Percentiles rank a stretch among this genome's conserved stretches.
Evolutionary conservation across 2,888 invertebrate species (phyloP).

Genomic region (Geophilus truncorum): DNA sequence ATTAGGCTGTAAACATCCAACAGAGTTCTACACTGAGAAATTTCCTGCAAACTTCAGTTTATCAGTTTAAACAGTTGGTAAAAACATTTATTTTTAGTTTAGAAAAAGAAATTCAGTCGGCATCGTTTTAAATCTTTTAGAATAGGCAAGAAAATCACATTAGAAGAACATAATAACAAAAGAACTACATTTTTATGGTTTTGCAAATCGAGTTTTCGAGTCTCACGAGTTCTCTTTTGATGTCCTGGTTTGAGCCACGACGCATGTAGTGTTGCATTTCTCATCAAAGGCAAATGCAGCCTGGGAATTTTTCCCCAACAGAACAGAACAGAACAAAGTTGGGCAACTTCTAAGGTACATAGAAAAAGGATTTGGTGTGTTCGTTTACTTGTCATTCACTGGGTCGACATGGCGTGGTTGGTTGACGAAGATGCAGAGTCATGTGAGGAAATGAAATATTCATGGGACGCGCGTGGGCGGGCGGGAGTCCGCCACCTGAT

Average conservation of each 20-base stretch:
- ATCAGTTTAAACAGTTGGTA: too few relatives aligned
- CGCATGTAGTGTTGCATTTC: background rate
- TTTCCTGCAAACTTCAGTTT: too few relatives aligned
- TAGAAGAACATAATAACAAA: too few relatives aligned
- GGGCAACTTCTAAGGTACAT: background rate
- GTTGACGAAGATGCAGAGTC: conserved; percentile 12
- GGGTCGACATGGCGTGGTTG: conserved; percentile 13
- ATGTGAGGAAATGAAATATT: conserved; percentile 23
- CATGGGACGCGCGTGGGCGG: conserved; percentile 6
- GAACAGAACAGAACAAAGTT: too few relatives aligned
- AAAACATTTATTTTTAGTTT: too few relatives aligned
- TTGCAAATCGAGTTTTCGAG: background rate
- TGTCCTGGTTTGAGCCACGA: background rate
- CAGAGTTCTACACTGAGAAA: too few relatives aligned
- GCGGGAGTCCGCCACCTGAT: conserved; percentile 3
- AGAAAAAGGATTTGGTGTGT: conserved; percentile 9
- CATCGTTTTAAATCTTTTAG: too few relatives aligned
- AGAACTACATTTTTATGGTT: too few relatives aligned
- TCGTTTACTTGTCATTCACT: conserved; percentile 27
- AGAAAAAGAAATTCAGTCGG: too few relatives aligned
- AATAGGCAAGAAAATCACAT: too few relatives aligned
- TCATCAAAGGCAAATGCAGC: background rate
- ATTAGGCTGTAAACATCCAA: too few relatives aligned
- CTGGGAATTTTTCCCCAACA: background rate
- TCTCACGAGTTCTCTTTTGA: background rate